A percentile compares a stretch with the other conserved stretches of the same genome.
These are phyloP conservation scores for Cynodonichthys magdalenae DNA, from an alignment of 2,797 vertebrate species.

Conservation along the genomic window DNA sequence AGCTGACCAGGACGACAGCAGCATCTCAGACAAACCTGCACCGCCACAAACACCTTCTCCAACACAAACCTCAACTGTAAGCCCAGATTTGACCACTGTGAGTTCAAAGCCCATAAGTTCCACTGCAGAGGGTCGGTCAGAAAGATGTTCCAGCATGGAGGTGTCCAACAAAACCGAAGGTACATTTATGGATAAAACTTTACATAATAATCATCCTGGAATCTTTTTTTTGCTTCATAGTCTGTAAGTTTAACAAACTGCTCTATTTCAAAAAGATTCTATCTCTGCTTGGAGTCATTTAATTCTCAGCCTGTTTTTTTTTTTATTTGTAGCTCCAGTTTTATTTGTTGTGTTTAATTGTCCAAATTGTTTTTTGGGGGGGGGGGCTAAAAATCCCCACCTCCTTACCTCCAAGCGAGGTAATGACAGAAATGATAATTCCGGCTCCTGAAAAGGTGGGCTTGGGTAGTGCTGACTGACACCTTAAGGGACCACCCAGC, in stretches of 20 bases:
- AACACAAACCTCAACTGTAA: constrained; percentile 74
- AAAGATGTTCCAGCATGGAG: constrained; percentile 79
- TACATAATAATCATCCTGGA: constrained; percentile 1
- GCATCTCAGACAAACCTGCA: constrained; percentile 78
- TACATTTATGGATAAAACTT: constrained; percentile 61
- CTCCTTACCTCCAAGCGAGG: too few relatives aligned
- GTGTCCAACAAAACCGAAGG: constrained; percentile 85
- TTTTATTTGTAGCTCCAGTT: constrained; percentile 42
- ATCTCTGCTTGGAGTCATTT: neutral
- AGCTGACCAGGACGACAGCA: constrained; percentile 80
- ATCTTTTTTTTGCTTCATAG: neutral
- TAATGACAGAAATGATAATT: too few relatives aligned
- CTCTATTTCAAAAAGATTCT: constrained; percentile 3
- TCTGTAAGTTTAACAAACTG: too few relatives aligned
- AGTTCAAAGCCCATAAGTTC: constrained; percentile 76
- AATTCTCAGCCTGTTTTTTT: neutral
- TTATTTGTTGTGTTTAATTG: constrained; percentile 22
- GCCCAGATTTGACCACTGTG: constrained; percentile 74
- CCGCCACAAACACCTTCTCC: constrained; percentile 76
- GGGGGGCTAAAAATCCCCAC: too few relatives aligned
- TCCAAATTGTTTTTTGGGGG: neutral
- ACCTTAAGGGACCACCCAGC: too few relatives aligned
- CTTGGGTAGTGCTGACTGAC: too few relatives aligned
- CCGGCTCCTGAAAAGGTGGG: too few relatives aligned
- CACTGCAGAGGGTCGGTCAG: constrained; percentile 77